Evolutionary conservation across 1,140 invertebrate species (phyloP), one percentile per base, ranked within the genome.

Genomic region (Drosophila lowei): DNA sequence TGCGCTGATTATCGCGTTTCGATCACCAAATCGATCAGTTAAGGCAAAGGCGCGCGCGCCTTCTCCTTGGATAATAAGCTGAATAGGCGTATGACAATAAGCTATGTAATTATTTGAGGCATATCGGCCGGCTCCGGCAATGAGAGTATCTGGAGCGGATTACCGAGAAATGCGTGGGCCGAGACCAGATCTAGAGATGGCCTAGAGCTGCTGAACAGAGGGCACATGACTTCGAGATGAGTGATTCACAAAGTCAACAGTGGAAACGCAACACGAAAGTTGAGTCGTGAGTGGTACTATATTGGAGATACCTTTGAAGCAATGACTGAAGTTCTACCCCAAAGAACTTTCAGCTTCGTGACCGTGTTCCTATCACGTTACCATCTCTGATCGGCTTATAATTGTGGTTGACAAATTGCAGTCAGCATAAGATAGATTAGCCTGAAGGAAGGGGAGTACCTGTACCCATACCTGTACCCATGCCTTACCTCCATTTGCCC

Each of bases 61-160:
- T 78, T 83, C 77, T 63, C 50, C 59, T 72, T 58, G 83, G 81
- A 65, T 85, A 85, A 85, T 85, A 85, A 85, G 81, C 77, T 80
- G 83, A 83, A 88, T 88, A 88, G 83, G 83, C 83, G 83, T 88
- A 88, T 79, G 83, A 88, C 83, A 88, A 88, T 88, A 88, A 83
- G 83, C 81, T 74, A 77, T 88, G 84, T 88, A 88, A 88, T 88
- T 88, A 88, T 88, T 86, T 77, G 80, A 38, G 34, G 75, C 75
- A 79, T 84, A 83, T 83, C 79, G 72, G 42, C 47, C 48, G 50
- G 28, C 9, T 25, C 21, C 44, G 67, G 57, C 59, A 79, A 73
- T 49, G 63, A 72, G 63, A 77, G 73, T 54, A 85, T 75, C 60
- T 79, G 71, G 71, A 75, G 71, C 77, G 71, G 83, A 85, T 85